Evolutionary conservation across 2,113 vertebrate species (phyloP).

Genomic region (Gymnogyps californianus): DNA sequence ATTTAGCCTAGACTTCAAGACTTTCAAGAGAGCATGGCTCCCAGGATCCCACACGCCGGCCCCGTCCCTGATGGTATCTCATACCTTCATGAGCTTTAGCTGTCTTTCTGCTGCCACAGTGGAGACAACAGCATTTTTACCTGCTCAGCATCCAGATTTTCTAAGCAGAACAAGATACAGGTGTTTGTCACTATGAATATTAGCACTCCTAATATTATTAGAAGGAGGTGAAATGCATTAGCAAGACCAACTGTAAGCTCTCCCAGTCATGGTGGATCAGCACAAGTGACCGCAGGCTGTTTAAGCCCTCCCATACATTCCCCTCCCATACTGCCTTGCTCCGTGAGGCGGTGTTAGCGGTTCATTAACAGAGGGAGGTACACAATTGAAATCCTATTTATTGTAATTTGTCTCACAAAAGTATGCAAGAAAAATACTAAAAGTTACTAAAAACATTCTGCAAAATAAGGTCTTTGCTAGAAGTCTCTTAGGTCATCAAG

Average conservation of each 20-base stretch:
- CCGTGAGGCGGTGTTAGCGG: neutral
- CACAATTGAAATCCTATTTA: neutral
- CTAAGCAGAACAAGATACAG: neutral
- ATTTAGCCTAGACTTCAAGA: neutral
- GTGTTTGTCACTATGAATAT: neutral
- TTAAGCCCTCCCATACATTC: neutral
- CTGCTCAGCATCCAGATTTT: neutral
- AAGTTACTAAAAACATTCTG: neutral
- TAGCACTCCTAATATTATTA: neutral
- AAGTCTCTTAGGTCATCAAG: neutral
- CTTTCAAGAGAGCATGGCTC: neutral
- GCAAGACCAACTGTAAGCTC: neutral
- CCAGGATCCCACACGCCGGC: neutral
- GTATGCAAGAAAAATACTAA: neutral
- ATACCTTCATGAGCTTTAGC: neutral
- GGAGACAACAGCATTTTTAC: neutral
- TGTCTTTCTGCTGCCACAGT: neutral
- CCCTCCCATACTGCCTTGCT: neutral
- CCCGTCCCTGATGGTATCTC: neutral
- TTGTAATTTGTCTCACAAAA: neutral
- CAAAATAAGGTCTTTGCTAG: neutral
- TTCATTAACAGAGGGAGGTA: neutral
- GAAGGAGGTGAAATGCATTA: neutral
- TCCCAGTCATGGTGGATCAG: neutral
- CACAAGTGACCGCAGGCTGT: neutral